A percentile compares a stretch with the other conserved stretches of the same genome.
Evolutionary conservation across 2,888 invertebrate genomes (phyloP).

Genomic region (Ormyrus thymus): DNA sequence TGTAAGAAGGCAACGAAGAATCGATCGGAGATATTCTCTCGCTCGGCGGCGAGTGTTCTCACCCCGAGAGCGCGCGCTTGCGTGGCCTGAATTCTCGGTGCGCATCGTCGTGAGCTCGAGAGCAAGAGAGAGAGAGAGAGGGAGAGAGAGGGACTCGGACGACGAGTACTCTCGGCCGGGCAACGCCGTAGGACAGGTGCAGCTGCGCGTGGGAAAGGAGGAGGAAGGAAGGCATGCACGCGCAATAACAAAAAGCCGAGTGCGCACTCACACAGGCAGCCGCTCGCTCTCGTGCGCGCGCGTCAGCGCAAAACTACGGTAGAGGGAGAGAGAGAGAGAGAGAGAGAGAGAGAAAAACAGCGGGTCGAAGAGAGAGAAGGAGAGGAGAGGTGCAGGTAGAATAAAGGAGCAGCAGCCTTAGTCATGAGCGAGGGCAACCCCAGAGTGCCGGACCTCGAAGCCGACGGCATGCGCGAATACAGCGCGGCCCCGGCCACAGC

Average conservation of each 20-base stretch:
- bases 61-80: not conserved
- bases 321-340: not conserved
- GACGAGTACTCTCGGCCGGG: conserved; percentile 5
- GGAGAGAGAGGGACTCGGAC: conserved; percentile 14
- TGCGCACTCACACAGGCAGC: not conserved
- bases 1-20: not conserved
- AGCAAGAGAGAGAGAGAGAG: conserved; percentile 1
- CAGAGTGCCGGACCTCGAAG: not conserved
- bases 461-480: not conserved
- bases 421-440: conserved; percentile 52
- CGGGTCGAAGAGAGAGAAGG: not conserved
- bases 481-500: not conserved
- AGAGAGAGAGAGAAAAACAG: conserved; percentile 21
- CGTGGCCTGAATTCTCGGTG: conserved; percentile 23
- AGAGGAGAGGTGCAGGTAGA: not conserved
- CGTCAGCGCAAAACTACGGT: not conserved
- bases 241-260: too few relatives aligned
- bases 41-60: not conserved
- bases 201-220: conserved; percentile 48
- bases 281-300: not conserved
- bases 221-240: too few relatives aligned
- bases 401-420: not conserved
- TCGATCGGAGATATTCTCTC: not conserved
- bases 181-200: conserved; percentile 61
- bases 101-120: not conserved